Conservation (phyloP, 1,140 invertebrate genomes). For the Papilio glaucus region DNA sequence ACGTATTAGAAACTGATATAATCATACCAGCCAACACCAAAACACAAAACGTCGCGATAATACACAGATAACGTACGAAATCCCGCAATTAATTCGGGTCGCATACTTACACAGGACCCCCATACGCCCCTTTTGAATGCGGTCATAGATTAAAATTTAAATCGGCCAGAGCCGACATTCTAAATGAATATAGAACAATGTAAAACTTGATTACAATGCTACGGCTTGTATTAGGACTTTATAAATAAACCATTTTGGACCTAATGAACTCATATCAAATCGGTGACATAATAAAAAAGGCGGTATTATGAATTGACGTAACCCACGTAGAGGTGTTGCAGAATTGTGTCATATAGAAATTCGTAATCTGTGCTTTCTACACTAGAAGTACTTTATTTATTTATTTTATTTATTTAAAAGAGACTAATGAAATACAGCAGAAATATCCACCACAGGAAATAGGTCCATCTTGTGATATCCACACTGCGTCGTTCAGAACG, state of each 20-base stretch:
- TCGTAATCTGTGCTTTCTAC: no score
- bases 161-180: background rate
- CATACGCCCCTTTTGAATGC: conserved; percentile 12
- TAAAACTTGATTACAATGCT: background rate
- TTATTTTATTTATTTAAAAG: no score
- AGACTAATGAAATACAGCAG: no score
- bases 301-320: no score
- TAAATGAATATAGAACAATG: background rate
- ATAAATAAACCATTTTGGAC: background rate
- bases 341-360: no score
- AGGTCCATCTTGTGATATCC: no score
- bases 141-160: conserved; percentile 26
- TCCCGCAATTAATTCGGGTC: conserved; percentile 1
- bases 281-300: no score
- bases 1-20: background rate
- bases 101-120: background rate
- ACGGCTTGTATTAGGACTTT: background rate
- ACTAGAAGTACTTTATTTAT: no score
- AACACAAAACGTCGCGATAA: no score
- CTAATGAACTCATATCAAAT: background rate
- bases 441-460: no score
- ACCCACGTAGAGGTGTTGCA: no score
- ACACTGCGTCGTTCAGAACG: no score
- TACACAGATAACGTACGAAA: background rate
- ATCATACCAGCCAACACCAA: background rate